These are phyloP conservation scores for Notarius lentiginosus DNA, from an alignment of 2,113 vertebrate genomes.

Conservation along the genomic window DNA sequence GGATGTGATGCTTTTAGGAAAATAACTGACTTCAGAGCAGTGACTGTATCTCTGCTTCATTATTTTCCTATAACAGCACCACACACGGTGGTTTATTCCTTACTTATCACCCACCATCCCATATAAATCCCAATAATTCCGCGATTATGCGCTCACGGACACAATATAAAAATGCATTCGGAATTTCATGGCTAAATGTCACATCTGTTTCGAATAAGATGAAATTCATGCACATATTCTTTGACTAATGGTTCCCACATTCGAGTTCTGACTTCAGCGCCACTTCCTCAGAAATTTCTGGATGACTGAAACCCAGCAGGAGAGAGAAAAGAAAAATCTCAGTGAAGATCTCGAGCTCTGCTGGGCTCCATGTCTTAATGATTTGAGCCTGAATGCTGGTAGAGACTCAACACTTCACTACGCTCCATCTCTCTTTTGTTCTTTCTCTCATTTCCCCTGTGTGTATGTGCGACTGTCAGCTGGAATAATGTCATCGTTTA, in stretches of 20 bases:
- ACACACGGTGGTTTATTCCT: neutral
- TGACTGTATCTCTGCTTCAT: neutral
- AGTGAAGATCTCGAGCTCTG: slow-evolving; percentile 1
- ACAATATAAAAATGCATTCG: neutral
- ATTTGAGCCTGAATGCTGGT: neutral
- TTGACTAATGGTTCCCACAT: neutral
- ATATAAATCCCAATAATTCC: neutral
- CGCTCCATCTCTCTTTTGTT: neutral
- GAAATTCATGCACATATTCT: neutral
- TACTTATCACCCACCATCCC: neutral
- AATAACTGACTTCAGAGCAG: neutral
- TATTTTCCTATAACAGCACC: neutral
- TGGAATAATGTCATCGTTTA: slow-evolving; percentile 57
- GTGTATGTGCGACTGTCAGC: slow-evolving; percentile 46
- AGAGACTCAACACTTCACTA: slow-evolving; percentile 2
- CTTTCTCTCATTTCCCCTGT: slow-evolving; percentile 30
- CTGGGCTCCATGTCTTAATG: slow-evolving; percentile 5
- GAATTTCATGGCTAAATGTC: neutral
- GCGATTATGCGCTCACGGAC: neutral
- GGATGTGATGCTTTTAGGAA: neutral
- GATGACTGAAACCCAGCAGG: slow-evolving; percentile 6
- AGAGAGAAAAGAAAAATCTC: slow-evolving; percentile 13
- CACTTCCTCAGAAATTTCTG: neutral
- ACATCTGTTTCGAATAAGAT: neutral
- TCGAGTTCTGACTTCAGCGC: neutral